Conservation (phyloP, 1,140 invertebrate genomes). For the Dreissena rostriformis region DNA sequence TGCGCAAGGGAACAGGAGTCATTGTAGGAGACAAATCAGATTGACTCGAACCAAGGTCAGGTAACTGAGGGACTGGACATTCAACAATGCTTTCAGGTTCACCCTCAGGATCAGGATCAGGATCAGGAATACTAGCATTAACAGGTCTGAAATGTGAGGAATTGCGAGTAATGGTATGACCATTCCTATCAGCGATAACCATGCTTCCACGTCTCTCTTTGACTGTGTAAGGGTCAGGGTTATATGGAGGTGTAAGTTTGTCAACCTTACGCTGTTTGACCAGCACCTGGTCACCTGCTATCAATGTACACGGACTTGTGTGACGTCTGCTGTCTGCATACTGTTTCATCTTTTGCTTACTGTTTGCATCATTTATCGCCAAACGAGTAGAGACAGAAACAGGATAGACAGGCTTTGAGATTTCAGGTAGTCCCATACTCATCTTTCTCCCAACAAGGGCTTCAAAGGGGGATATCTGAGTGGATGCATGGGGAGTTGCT, state of each 20-base stretch:
- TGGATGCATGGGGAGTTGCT: conserved; percentile 22
- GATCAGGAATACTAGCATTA: not conserved
- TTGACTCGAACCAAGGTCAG: too few species aligned
- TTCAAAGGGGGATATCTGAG: conserved; percentile 48
- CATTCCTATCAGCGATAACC: not conserved
- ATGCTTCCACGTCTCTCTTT: conserved; percentile 5
- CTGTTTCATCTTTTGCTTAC: conserved; percentile 14
- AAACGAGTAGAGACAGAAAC: conserved; percentile 16
- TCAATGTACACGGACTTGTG: not conserved
- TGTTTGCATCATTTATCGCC: conserved; percentile 17
- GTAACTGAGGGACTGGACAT: too few species aligned
- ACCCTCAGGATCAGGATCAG: not conserved
- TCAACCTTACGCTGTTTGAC: conserved; percentile 19
- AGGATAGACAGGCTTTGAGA: conserved; percentile 6
- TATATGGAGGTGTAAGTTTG: conserved; percentile 24
- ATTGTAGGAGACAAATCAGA: too few species aligned
- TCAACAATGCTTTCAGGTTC: too few species aligned
- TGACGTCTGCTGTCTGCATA: conserved; percentile 16
- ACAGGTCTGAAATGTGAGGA: conserved; percentile 27
- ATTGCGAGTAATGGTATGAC: conserved; percentile 9
- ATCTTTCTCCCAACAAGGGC: conserved; percentile 52
- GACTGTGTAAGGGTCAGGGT: conserved; percentile 17
- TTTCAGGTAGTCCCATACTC: conserved; percentile 39
- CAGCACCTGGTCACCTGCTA: conserved; percentile 23
- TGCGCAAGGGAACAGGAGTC: too few species aligned